phyloP scores from a whole-genome alignment of 2,888 invertebrate species.

The Mimachlamys varia region DNA sequence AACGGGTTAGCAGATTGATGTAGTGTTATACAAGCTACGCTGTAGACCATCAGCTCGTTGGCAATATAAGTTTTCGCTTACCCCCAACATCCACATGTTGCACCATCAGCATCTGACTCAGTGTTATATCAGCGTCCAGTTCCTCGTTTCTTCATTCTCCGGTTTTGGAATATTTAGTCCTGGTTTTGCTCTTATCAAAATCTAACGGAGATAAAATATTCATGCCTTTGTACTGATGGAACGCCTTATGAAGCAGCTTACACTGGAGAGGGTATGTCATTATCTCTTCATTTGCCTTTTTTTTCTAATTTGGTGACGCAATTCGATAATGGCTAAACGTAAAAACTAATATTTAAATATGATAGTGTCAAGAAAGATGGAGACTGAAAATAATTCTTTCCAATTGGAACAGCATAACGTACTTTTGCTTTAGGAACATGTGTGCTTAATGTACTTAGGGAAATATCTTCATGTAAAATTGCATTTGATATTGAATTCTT shows the following conservation, averaged over 20 bases:
- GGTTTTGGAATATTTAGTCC: neutral
- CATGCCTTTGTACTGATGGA: neutral
- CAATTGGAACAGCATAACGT: no score
- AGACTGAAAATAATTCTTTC: no score
- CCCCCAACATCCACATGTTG: neutral
- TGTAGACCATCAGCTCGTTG: neutral
- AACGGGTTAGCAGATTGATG: constrained; percentile 5
- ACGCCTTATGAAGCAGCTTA: constrained; percentile 24
- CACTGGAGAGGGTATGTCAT: constrained; percentile 7
- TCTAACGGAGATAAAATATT: neutral
- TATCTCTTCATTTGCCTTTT: neutral
- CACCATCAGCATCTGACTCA: neutral
- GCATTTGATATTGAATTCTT: no score
- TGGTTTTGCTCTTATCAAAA: neutral
- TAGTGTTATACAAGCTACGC: neutral
- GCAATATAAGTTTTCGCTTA: neutral
- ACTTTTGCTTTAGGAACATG: no score
- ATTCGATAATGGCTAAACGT: no score
- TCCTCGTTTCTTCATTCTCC: neutral
- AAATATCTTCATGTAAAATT: no score
- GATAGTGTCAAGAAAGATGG: no score
- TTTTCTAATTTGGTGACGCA: neutral
- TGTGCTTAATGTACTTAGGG: no score
- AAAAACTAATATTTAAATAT: no score
- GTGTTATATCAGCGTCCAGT: neutral